Evolutionary conservation across 2,888 invertebrate species (phyloP), one percentile per base, ranked within the genome.

Genomic region (Agrenia bidenticulata): DNA sequence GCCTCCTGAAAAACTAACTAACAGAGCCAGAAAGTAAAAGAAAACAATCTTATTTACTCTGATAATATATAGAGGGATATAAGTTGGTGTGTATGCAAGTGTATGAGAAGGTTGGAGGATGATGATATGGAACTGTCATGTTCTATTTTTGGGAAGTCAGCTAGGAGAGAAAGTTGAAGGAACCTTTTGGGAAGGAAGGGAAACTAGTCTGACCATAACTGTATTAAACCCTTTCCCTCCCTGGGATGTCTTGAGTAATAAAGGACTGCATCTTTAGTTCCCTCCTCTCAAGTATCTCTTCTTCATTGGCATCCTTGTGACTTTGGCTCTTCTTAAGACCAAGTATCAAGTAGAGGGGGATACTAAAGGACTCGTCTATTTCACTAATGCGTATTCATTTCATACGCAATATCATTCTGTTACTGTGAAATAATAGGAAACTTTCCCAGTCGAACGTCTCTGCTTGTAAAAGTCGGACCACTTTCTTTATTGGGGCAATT

Each of bases 401-500:
- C 17, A 45, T 17, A 45, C 45, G 45, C 45, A 45, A 19, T 45
- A 17, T 45, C 19, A 19, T 45, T 45, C 17, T 15, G 45, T 15
- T 45, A 15, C 17, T 45, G 17, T 45, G 19, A 45, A 45, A 45
- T 45, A 45, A 45, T 45, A 51, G 23, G 51, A 51, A 51, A 24
- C 21, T 24, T 24, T 51, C 21, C 19, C 15, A 7, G 23, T 21
- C 24, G 9, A 21, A 32, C 24, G 13, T 24, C 15, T 51, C 21
- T 7, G 23, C 51, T 51, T 51, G 26, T 24, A 51, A 51, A 51
- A 21, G 26, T 24, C 26, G 21, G 15, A 32, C 21, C 56, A 7
- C 13, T 41, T 57, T 57, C 56, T 57, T 57, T 57, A 57, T 57
- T 57, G 41, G 56, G 56, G 56, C 56, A 57, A 57, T 57, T 57